Conservation (phyloP, 2,113 vertebrate genomes). For the Podocnemis expansa region DNA sequence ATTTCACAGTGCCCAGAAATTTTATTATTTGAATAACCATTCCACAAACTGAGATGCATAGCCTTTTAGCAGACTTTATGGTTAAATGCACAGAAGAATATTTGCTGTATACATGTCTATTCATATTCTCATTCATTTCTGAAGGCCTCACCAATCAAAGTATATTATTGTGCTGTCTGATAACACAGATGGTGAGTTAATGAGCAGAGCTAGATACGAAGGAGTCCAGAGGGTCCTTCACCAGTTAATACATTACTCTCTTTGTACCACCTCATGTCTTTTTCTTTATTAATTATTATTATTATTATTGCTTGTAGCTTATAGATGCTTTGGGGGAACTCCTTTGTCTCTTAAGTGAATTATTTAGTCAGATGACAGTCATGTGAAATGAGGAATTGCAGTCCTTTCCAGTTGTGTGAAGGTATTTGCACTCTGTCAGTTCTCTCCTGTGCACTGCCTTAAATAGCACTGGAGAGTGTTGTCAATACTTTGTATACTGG, state of each 20-base stretch:
- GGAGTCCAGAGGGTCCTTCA: background rate
- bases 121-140: background rate
- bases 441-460: background rate
- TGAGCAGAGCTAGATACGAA: background rate
- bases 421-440: background rate
- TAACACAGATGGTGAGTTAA: background rate
- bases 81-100: background rate
- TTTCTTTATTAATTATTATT: background rate
- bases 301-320: background rate
- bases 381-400: rapidly evolving
- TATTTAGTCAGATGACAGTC: background rate
- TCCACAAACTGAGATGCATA: background rate
- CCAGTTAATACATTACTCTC: background rate
- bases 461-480: background rate
- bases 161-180: background rate
- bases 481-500: background rate
- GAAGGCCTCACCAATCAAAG: background rate
- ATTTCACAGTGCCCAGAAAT: background rate
- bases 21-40: background rate
- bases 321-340: background rate
- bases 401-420: background rate
- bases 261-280: background rate
- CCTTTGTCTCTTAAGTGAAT: background rate
- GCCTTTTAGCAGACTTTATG: background rate
- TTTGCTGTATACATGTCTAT: rapidly evolving